Evolutionary conservation across 2,797 vertebrate genomes (phyloP), one percentile per base, ranked within the genome.

Genomic region (Coracias cyanogaster): DNA sequence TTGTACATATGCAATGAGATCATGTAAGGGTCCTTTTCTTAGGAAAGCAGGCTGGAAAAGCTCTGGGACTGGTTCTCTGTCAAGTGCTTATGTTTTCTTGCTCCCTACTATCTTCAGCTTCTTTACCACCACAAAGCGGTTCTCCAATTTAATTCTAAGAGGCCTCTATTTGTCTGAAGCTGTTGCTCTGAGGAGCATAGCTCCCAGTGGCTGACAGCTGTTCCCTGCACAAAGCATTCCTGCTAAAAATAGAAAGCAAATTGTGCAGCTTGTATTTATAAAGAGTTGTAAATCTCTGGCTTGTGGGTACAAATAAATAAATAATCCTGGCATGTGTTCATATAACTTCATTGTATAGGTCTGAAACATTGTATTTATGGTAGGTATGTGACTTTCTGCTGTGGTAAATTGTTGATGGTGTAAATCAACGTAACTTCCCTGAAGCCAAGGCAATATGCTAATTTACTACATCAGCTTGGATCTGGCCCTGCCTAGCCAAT

Each of bases 241-340:
- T 43, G 55, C 90, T 97, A 96, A 94, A 97, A 93, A 93, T 92
- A 96, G 95, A 60, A 89, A 95, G 86, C 37, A 92, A 95, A 95
- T 95, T 89, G 69, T 90, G 65, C 67, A 37, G 81, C 83, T 92
- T 39, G 3, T 94, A 85, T 94, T 95, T 89, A 67, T 71, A 90
- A 82, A 90, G 86, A 94, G 83, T 65, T 89, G 83, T 94, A 96
- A 93, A 96, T 96, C 78, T 90, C 60, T 33, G 69, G 71, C 81
- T 92, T 65, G 45, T 72, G 86, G 52, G 61, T 89, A 78, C 86
- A 96, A 92, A 94, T 92, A 95, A 93, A 95, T 95, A 96, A 96
- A 93, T 95, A 96, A 96, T 71, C 83, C 74, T 82, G 89, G 64
- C 49, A 21, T 33, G 69, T 29, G 54, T 95, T 72, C 51, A 1